Conservation (phyloP, 2,797 vertebrate species). For the Sebastes oblongus region DNA sequence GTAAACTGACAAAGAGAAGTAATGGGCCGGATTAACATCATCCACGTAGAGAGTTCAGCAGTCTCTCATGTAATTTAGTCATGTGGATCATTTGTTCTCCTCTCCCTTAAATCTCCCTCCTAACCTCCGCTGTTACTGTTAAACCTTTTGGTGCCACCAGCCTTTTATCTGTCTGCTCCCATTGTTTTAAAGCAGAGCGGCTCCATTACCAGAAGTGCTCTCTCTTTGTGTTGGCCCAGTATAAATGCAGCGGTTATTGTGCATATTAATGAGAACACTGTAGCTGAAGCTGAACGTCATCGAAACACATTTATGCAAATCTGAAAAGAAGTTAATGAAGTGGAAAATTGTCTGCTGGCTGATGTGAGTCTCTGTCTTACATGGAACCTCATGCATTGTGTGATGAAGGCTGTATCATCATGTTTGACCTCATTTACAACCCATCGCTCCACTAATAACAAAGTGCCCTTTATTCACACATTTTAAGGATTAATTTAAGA, state of each 20-base stretch:
- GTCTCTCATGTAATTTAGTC: background rate
- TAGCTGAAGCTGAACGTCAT: background rate
- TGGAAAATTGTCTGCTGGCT: slow-evolving; percentile 15
- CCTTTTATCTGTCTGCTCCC: background rate
- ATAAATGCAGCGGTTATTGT: background rate
- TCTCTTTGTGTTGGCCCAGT: background rate
- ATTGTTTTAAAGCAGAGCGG: background rate
- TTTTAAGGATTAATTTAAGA: too few relatives aligned
- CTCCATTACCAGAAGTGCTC: slow-evolving; percentile 15
- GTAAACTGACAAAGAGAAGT: background rate
- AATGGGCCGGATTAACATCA: background rate
- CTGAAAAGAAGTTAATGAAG: slow-evolving; percentile 31
- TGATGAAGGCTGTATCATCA: background rate
- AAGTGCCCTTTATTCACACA: background rate
- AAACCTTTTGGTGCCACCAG: background rate
- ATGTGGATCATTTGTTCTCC: background rate
- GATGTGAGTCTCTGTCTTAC: background rate
- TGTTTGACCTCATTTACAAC: slow-evolving; percentile 4
- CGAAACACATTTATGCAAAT: slow-evolving; percentile 36
- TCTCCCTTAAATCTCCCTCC: background rate
- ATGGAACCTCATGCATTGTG: background rate
- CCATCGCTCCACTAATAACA: background rate
- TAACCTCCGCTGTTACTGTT: background rate
- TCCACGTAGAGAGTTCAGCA: background rate
- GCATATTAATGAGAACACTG: slow-evolving; percentile 19